A percentile compares a stretch with the other conserved stretches of the same genome.
phyloP scores from a whole-genome alignment of 37 sponge, comb jelly and placozoan species.

The Tethya wilhelma region DNA sequence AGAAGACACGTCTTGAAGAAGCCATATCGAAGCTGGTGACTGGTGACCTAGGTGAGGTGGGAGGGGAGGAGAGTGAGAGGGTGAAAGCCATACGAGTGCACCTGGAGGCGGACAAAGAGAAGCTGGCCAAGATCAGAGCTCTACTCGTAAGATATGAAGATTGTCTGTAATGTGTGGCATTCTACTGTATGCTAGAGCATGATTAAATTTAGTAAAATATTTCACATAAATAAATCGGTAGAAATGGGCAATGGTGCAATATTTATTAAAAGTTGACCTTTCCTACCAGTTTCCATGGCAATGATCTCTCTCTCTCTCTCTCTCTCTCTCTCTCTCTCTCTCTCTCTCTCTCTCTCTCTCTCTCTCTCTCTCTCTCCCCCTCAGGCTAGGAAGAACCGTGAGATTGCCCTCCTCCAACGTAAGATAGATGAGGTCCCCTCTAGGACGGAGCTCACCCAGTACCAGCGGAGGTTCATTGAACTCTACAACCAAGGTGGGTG shows the following conservation, averaged over 20 bases:
- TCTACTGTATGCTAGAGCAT: too few relatives aligned
- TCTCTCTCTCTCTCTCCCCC: background rate
- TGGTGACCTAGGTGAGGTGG: conserved; percentile 30
- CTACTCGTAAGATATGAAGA: conserved; percentile 60
- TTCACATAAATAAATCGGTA: too few relatives aligned
- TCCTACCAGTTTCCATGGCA: background rate
- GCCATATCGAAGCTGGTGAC: conserved; percentile 47
- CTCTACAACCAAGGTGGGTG: conserved; percentile 78
- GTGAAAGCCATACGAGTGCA: conserved; percentile 47
- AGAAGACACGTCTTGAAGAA: conserved; percentile 69
- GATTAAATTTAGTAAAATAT: too few relatives aligned
- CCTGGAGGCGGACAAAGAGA: conserved; percentile 81
- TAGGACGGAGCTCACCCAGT: conserved; percentile 93
- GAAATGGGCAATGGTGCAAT: background rate
- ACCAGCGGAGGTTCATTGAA: conserved; percentile 90
- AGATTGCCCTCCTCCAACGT: conserved; percentile 86
- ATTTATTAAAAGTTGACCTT: too few relatives aligned
- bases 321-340: background rate
- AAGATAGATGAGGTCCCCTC: conserved; percentile 96
- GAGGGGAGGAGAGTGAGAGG: conserved; percentile 65
- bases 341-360: background rate
- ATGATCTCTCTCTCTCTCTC: background rate
- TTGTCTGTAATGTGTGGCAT: too few relatives aligned
- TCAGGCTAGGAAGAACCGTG: conserved; percentile 93
- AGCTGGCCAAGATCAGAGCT: conserved; percentile 78